Percentiles rank a stretch among this genome's conserved stretches.
Conservation (phyloP, 2,797 vertebrate species). For the Mus spretus region DNA sequence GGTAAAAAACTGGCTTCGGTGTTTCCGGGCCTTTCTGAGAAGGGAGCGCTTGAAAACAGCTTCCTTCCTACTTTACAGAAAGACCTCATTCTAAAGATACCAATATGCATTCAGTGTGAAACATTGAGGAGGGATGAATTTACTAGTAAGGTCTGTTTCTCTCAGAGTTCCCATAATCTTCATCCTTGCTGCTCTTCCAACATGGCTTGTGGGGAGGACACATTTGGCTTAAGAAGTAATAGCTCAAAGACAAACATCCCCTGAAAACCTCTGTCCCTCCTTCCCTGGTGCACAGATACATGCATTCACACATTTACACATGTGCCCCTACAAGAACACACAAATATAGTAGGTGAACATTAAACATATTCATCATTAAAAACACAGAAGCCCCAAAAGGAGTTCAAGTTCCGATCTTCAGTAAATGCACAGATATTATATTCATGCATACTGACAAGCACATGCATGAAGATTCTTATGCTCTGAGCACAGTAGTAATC, state of each 20-base stretch:
- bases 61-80: constrained; percentile 28
- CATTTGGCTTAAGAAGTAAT: background rate
- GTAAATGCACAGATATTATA: background rate
- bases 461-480: background rate
- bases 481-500: background rate
- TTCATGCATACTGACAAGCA: background rate
- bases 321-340: background rate
- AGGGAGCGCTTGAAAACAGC: constrained; percentile 42
- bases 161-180: background rate
- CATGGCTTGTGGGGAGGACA: background rate
- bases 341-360: background rate
- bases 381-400: background rate
- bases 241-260: background rate
- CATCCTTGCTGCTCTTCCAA: background rate
- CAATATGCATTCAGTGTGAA: background rate
- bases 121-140: background rate
- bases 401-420: background rate
- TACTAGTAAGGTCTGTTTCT: background rate
- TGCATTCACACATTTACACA: background rate
- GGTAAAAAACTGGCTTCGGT: background rate
- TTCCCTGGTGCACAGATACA: background rate
- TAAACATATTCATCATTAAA: background rate
- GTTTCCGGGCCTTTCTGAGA: background rate
- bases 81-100: background rate
- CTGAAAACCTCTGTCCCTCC: background rate